Percentiles rank a stretch among this genome's conserved stretches.
phyloP scores from a whole-genome alignment of 1,140 invertebrate species.

The Idris sp. region DNA sequence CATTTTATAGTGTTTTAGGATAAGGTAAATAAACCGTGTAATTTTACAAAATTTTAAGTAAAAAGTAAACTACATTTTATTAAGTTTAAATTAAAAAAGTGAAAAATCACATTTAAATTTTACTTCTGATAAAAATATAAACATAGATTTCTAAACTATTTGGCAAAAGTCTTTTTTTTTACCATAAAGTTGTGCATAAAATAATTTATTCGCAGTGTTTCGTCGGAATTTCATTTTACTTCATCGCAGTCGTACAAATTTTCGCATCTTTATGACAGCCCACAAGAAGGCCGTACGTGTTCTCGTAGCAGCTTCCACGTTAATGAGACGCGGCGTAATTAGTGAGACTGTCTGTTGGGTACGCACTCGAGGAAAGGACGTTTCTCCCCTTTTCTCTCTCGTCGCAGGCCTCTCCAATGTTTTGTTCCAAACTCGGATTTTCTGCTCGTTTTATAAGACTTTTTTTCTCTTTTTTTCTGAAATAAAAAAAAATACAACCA shows the following conservation, averaged over 20 bases:
- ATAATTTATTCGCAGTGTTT: no score
- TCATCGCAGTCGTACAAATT: constrained; percentile 46
- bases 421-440: constrained; percentile 52
- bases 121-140: no score
- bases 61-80: no score
- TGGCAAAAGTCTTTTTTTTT: no score
- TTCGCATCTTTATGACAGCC: constrained; percentile 52
- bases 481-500: constrained; percentile 8
- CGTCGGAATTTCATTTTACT: constrained; percentile 31
- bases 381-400: constrained; percentile 57
- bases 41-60: no score
- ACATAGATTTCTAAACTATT: no score
- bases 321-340: constrained; percentile 79
- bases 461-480: constrained; percentile 13
- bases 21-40: no score
- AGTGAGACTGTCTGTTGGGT: constrained; percentile 75
- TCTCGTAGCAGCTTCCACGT: constrained; percentile 69
- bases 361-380: constrained; percentile 64
- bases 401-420: constrained; percentile 56
- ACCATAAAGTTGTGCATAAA: no score
- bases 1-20: no score
- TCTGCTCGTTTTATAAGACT: constrained; percentile 42
- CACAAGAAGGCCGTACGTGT: constrained; percentile 66
- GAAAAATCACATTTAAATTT: no score
- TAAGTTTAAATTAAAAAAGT: no score